phyloP scores from a whole-genome alignment of 2,113 vertebrate genomes.

The Leuciscus idus region DNA sequence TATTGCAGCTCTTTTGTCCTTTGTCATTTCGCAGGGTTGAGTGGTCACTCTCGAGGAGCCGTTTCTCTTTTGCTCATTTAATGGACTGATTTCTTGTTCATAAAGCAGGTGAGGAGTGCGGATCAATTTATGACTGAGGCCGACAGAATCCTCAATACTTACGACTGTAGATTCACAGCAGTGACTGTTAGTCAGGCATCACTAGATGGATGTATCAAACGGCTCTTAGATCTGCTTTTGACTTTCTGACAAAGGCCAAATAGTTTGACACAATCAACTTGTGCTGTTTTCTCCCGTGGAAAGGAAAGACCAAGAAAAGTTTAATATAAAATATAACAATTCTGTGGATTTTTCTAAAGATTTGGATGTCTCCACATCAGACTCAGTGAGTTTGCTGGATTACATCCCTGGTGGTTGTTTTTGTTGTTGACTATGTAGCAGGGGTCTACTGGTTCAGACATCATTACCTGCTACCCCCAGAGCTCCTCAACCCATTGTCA shows the following conservation, averaged over 20 bases:
- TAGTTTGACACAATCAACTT: constrained; percentile 17
- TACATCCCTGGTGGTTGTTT: neutral
- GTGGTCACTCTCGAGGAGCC: constrained; percentile 6
- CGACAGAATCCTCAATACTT: constrained; percentile 6
- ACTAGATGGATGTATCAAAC: neutral
- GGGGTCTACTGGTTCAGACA: neutral
- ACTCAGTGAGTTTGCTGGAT: neutral
- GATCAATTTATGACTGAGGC: constrained; percentile 26
- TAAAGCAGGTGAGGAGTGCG: constrained; percentile 8
- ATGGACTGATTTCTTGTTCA: constrained; percentile 26
- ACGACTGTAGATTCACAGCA: constrained; percentile 15
- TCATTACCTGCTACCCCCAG: neutral
- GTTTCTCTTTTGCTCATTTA: constrained; percentile 20
- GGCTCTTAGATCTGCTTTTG: neutral
- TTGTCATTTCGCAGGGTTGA: neutral
- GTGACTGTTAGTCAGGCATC: constrained; percentile 25
- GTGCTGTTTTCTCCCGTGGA: neutral
- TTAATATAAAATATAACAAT: neutral
- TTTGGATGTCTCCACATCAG: neutral
- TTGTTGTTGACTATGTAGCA: constrained; percentile 15
- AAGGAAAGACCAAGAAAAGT: neutral
- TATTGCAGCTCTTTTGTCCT: constrained; percentile 1
- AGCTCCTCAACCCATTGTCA: neutral
- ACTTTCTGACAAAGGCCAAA: neutral
- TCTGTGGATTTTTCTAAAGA: neutral